Percentiles rank a stretch among this genome's conserved stretches.
These are phyloP conservation scores for Trachymyrmex septentrionalis DNA, from an alignment of 1,140 invertebrate genomes.

Conservation along the genomic window DNA sequence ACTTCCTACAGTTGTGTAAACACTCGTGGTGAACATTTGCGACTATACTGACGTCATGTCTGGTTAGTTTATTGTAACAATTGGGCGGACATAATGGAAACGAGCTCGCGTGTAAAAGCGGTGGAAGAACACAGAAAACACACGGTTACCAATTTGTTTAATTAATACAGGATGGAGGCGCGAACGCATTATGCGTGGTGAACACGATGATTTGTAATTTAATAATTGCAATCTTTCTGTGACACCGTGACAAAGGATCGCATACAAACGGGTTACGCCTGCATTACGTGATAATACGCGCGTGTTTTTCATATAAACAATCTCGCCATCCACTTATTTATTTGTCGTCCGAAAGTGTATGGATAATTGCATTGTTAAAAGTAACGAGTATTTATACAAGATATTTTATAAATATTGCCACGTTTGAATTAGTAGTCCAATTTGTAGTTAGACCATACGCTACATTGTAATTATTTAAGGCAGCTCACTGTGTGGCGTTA, in stretches of 20 bases:
- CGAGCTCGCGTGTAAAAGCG: slow-evolving; percentile 40
- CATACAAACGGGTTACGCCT: slow-evolving; percentile 2
- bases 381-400: slow-evolving; percentile 35
- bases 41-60: slow-evolving; percentile 10
- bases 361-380: slow-evolving; percentile 53
- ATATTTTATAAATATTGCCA: slow-evolving; percentile 30
- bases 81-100: slow-evolving; percentile 44
- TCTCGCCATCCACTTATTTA: slow-evolving; percentile 47
- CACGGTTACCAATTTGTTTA: slow-evolving; percentile 56
- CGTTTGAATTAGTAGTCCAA: slow-evolving; percentile 10
- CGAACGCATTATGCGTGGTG: slow-evolving; percentile 48
- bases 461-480: slow-evolving; percentile 14
- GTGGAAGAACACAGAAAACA: slow-evolving; percentile 50
- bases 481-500: slow-evolving; percentile 5
- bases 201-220: slow-evolving; percentile 57
- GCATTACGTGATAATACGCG: slow-evolving; percentile 43
- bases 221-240: slow-evolving; percentile 57
- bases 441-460: slow-evolving; percentile 16
- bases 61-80: slow-evolving; percentile 60
- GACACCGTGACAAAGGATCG: slow-evolving; percentile 21
- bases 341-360: slow-evolving; percentile 34
- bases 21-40: slow-evolving; percentile 55
- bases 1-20: slow-evolving; percentile 59
- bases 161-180: slow-evolving; percentile 36
- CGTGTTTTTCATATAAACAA: slow-evolving; percentile 47